Conservation (phyloP, 2,797 vertebrate genomes). For the Crenichthys baileyi region DNA sequence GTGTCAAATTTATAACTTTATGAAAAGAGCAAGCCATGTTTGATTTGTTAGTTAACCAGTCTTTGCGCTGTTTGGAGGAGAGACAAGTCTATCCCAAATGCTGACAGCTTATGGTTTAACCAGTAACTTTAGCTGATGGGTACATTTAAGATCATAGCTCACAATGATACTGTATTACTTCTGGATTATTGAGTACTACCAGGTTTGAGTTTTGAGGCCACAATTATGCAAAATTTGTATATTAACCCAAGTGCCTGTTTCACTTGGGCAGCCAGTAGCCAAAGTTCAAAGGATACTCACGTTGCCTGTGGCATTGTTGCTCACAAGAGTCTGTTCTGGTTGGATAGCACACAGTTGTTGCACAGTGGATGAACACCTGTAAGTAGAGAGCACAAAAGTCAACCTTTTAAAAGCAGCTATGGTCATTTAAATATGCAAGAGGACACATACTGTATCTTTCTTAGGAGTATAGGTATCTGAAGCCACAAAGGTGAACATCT, state of each 20-base stretch:
- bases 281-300: constrained; percentile 60
- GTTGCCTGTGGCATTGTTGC: constrained; percentile 65
- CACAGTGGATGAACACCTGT: constrained; percentile 80
- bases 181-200: not conserved
- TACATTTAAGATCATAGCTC: too few species aligned
- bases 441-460: constrained; percentile 49
- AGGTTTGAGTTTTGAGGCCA: not conserved
- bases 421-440: not conserved
- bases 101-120: too few species aligned
- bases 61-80: too few species aligned
- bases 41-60: too few species aligned
- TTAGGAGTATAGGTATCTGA: constrained; percentile 10
- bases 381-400: not conserved
- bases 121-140: too few species aligned
- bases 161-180: not conserved
- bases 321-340: constrained; percentile 65
- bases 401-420: too few species aligned
- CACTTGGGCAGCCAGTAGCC: not conserved
- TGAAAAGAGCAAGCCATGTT: too few species aligned
- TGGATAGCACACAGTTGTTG: constrained; percentile 67
- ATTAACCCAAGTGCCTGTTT: not conserved
- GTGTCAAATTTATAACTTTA: too few species aligned
- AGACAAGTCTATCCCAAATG: too few species aligned
- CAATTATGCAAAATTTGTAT: not conserved
- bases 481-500: constrained; percentile 79